Base-by-base conservation (phyloP, 2,797 vertebrate species). In the Pantherophis vulpinus region DNA sequence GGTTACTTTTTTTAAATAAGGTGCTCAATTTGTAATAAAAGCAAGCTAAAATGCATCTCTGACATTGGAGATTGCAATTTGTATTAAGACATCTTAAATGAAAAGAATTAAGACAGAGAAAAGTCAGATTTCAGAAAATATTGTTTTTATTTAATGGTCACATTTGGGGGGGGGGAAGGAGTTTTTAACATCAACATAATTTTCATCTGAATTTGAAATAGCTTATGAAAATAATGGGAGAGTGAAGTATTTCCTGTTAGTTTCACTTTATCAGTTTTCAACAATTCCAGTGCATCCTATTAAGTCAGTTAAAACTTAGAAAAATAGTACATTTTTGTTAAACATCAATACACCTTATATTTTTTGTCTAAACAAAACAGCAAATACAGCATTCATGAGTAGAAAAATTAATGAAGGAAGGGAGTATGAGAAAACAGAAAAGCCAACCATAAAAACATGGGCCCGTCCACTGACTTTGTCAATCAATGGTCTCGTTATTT, bases 141-240 rank as follows among this genome's bases (percentile, higher is more conserved):
- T 20, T 74, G 25, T 90, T 88, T 97, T 97, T 97, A 97, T 96
- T 97, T 95, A 92, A 89, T 32, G 37, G 74, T 63, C 25, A 96
- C 88, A 61, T 93, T 95, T 89, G 83, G 91, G 88, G 32, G 32
- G 2, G 90, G 3, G 90, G 25, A 10, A 74, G 37, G 51, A 32
- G 74, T 32, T 66, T 74, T 16, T 56, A 94, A 63, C 54, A 91
- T 83, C 55, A 91, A 58, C 42, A 86, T 37, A 14, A 79, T 89
- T 90, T 94, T 87, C 83, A 87, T 60, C 25, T 27, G 79, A 86
- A 89, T 20, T 10, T 59, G 74, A 63, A 58, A 47, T 37, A 16
- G 32, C 47, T 92, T 89, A 86, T 27, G 92, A 89, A 88, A 86
- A 2, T 16, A 66, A 42, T 12, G 29, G 55, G 63, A 18, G 32